phyloP scores from a whole-genome alignment of 2,888 invertebrate species.

The Lithophane socia region DNA sequence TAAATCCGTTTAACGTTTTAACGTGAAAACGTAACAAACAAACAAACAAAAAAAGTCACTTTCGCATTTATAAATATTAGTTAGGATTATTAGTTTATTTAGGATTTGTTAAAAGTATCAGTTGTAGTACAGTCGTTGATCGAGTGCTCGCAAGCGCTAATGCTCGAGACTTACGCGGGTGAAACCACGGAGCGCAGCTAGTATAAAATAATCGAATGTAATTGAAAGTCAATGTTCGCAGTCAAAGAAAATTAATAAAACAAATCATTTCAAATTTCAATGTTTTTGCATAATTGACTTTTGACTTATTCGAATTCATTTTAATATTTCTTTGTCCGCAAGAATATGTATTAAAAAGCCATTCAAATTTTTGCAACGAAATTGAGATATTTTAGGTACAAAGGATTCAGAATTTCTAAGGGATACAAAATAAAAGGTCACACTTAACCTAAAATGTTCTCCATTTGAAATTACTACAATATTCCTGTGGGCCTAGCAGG shows the following conservation, averaged over 20 bases:
- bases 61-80: background rate
- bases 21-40: background rate
- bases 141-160: no score
- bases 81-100: no score
- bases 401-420: background rate
- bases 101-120: no score
- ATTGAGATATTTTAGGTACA: background rate
- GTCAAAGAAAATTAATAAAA: background rate
- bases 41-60: background rate
- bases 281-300: background rate
- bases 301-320: background rate
- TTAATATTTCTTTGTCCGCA: conserved; percentile 19
- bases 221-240: background rate
- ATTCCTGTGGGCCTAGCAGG: background rate
- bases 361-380: background rate
- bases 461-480: background rate
- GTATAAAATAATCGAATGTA: no score
- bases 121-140: no score
- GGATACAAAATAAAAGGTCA: background rate
- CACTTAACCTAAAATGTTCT: background rate
- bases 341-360: background rate
- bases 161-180: no score
- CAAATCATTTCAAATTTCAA: background rate
- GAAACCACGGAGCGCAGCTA: no score
- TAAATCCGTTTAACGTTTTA: background rate